phyloP scores from a whole-genome alignment of 2,888 invertebrate genomes.

The Hydroisotoma schaefferi region DNA sequence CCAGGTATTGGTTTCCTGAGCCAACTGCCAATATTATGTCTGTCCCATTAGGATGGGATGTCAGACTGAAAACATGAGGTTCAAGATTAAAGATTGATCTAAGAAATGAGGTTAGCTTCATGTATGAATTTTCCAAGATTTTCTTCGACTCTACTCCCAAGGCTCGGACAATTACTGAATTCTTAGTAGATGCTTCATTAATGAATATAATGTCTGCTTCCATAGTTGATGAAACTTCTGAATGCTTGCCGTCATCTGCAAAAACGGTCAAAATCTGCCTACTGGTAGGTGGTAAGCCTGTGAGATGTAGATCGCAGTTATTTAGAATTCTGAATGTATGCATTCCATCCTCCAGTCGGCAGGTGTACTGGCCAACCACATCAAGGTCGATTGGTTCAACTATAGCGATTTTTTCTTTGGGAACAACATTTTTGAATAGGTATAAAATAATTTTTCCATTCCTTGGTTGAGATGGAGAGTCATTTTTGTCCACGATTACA shows the following conservation, averaged over 20 bases:
- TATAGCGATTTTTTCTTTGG: slow-evolving; percentile 80
- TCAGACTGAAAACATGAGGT: slow-evolving; percentile 69
- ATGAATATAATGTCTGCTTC: slow-evolving; percentile 77
- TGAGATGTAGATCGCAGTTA: slow-evolving; percentile 75
- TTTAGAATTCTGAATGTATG: slow-evolving; percentile 60
- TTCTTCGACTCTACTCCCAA: slow-evolving; percentile 68
- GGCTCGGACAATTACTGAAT: slow-evolving; percentile 74
- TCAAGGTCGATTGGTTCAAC: slow-evolving; percentile 91
- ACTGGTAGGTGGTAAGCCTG: slow-evolving; percentile 60
- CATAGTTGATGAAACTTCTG: slow-evolving; percentile 80
- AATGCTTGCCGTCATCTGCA: slow-evolving; percentile 85
- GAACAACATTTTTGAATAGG: slow-evolving; percentile 70
- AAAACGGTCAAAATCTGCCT: slow-evolving; percentile 66
- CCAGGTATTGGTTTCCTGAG: slow-evolving; percentile 56
- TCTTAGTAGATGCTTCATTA: slow-evolving; percentile 75
- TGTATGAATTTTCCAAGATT: slow-evolving; percentile 73
- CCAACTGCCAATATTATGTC: slow-evolving; percentile 68
- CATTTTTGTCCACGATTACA: slow-evolving; percentile 85
- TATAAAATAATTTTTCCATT: slow-evolving; percentile 76
- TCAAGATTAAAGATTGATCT: slow-evolving; percentile 51
- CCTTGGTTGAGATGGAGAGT: slow-evolving; percentile 82
- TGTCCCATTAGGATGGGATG: slow-evolving; percentile 59
- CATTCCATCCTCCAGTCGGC: slow-evolving; percentile 62
- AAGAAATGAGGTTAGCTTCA: slow-evolving; percentile 40
- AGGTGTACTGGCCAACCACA: slow-evolving; percentile 81